These are phyloP conservation scores for Sebastes hubbsi DNA, from an alignment of 2,797 vertebrate genomes.

Conservation along the genomic window DNA sequence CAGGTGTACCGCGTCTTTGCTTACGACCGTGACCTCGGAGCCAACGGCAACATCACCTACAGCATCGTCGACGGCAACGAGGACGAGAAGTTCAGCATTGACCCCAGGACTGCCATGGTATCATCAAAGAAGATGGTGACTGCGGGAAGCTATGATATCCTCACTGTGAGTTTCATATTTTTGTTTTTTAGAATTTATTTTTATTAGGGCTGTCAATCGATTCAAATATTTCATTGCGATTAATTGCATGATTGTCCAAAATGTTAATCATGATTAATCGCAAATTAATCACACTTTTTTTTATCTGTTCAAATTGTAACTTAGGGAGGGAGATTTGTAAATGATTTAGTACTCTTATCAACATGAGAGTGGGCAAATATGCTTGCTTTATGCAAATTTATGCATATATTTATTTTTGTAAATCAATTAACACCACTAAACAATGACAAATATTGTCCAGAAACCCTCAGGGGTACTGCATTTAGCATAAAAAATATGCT, in stretches of 20 bases:
- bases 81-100: constrained; percentile 92
- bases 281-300: too few species aligned
- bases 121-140: constrained; percentile 92
- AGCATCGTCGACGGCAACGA: constrained; percentile 93
- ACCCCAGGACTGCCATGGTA: constrained; percentile 92
- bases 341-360: too few species aligned
- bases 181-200: not conserved
- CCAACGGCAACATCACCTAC: constrained; percentile 95
- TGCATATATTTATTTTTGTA: too few species aligned
- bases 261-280: too few species aligned
- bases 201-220: not conserved
- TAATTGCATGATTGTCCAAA: too few species aligned
- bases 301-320: too few species aligned
- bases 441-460: too few species aligned
- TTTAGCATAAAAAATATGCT: too few species aligned
- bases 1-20: constrained; percentile 93
- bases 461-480: too few species aligned
- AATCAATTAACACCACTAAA: too few species aligned
- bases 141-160: constrained; percentile 91
- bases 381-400: rapidly evolving
- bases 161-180: constrained; percentile 85
- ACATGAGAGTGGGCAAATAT: rapidly evolving
- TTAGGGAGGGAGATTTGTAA: too few species aligned
- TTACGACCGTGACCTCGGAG: constrained; percentile 89
- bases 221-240: too few species aligned